Base-by-base conservation (phyloP, 2,797 vertebrate species). In the Acanthiza pusilla region DNA sequence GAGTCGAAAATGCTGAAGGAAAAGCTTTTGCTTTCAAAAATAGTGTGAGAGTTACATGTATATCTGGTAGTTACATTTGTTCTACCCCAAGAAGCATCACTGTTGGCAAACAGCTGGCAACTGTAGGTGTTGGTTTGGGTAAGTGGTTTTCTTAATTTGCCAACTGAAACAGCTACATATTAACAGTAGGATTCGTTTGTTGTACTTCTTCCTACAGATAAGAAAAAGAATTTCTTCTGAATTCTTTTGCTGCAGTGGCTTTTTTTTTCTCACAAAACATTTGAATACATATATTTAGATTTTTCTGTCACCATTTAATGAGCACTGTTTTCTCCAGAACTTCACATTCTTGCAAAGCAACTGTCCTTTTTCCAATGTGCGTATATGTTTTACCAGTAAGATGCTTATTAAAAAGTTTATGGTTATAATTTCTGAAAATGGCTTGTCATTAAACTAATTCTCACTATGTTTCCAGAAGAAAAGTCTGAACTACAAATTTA, bases 11-110 rank as follows among this genome's bases (percentile, higher is more conserved):
- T 58, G 16, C 29, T 71, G 22, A 22, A 80, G 42, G 25, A 43
- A 67, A 57, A 36, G 5, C 16, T 22, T 34, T 32, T 51, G 7
- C 21, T 87, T 85, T 89, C 22, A 74, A 34, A 43, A 75, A 34
- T 7, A n/a, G 6, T 1, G 0, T 50, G 22, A 40, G 16, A 51
- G 40, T 54, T 50, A 15, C 7, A 4, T 4, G 7, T 7, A 7
- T 6, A 13, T 66, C 4, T 48, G 11, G 38, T 26, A 40, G 20
- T 23, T 65, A 11, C 10, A 43, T 45, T 68, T 88, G 23, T 81
- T 75, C 36, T 53, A 22, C 26, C 66, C 18, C 43, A 42, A 12
- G 45, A 61, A 53, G 9, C 26, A n/a, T 70, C 11, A 6, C 10
- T 85, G 20, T 62, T 16, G 11, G 54, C 40, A 65, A 88, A 66